These are phyloP conservation scores for Meda fulgida DNA, from an alignment of 2,797 vertebrate species.

Conservation along the genomic window DNA sequence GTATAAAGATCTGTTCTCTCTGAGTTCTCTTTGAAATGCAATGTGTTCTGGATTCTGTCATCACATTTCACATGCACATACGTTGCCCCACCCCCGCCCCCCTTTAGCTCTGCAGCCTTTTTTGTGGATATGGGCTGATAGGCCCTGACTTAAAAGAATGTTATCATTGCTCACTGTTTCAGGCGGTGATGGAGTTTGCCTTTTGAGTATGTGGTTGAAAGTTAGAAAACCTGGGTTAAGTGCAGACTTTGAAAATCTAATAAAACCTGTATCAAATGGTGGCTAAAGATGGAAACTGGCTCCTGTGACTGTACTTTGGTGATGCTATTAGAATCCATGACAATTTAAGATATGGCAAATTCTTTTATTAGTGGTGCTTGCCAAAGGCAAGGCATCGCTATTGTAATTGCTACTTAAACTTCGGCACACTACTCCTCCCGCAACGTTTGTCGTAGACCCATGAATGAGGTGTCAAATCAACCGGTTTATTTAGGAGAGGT, in stretches of 20 bases:
- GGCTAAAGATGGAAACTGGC: neutral
- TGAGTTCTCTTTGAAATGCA: conserved; percentile 10
- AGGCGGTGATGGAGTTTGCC: neutral
- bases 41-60: conserved; percentile 51
- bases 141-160: neutral
- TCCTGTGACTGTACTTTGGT: neutral
- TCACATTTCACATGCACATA: conserved; percentile 4
- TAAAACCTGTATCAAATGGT: neutral
- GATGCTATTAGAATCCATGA: neutral
- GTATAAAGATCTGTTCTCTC: conserved; percentile 31
- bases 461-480: no score
- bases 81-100: neutral
- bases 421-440: no score
- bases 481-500: no score
- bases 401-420: no score
- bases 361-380: neutral
- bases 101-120: conserved; percentile 1
- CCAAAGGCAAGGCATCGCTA: no score
- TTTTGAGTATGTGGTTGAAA: neutral
- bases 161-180: neutral
- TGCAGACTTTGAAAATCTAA: neutral
- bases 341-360: neutral
- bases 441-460: no score
- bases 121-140: conserved; percentile 27
- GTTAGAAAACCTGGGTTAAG: neutral